Percentiles rank a stretch among this genome's conserved stretches.
phyloP scores from a whole-genome alignment of 1,140 invertebrate genomes.

The Ectropis grisescens region DNA sequence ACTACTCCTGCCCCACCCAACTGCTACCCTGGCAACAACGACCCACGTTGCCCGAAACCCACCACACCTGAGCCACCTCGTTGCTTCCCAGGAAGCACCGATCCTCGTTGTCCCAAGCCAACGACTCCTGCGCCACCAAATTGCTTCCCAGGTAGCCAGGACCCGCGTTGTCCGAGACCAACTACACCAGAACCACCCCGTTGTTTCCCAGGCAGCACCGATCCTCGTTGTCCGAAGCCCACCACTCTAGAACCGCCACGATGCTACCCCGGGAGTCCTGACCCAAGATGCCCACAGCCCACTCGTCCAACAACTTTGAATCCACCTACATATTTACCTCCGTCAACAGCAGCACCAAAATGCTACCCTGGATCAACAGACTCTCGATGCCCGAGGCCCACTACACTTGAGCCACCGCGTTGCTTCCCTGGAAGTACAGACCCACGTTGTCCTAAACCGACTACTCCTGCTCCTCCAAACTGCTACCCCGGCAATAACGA shows the following conservation, averaged over 20 bases:
- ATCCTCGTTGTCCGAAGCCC: slow-evolving; percentile 2
- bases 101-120: slow-evolving; percentile 2
- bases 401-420: slow-evolving; percentile 19
- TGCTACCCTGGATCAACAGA: slow-evolving; percentile 63
- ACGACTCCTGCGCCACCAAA: slow-evolving; percentile 1
- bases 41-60: slow-evolving; percentile 17
- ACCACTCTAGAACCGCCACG: slow-evolving; percentile 1
- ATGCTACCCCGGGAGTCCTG: slow-evolving; percentile 56
- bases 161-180: neutral
- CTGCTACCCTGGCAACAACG: neutral
- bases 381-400: slow-evolving; percentile 39
- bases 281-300: slow-evolving; percentile 53
- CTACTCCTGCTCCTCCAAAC: slow-evolving; percentile 12
- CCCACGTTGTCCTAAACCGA: slow-evolving; percentile 42
- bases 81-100: slow-evolving; percentile 3
- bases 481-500: slow-evolving; percentile 6
- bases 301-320: slow-evolving; percentile 13
- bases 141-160: slow-evolving; percentile 1
- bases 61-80: slow-evolving; percentile 37
- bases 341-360: slow-evolving; percentile 14
- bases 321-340: slow-evolving; percentile 12
- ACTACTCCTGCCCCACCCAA: slow-evolving; percentile 1
- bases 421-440: slow-evolving; percentile 21
- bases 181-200: neutral
- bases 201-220: neutral